Conservation (phyloP, 2,888 invertebrate genomes). For the Hofmannophila pseudospretella region DNA sequence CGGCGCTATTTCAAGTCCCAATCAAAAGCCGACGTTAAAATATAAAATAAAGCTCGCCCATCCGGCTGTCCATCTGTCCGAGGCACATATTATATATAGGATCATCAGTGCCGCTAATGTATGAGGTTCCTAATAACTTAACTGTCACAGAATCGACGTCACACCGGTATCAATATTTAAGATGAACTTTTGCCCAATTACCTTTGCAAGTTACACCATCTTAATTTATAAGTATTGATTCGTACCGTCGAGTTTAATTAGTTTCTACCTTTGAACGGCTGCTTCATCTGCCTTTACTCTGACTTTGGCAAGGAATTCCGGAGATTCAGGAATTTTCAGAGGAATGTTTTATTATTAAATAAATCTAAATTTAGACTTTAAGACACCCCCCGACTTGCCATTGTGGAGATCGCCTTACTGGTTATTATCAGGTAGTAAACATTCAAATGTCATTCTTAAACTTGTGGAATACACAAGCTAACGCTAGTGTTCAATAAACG, state of each 20-base stretch:
- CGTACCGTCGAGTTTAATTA: slow-evolving; percentile 65
- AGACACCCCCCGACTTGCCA: no score
- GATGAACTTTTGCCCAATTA: slow-evolving; percentile 66
- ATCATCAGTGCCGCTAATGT: no score
- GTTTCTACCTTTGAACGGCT: slow-evolving; percentile 57
- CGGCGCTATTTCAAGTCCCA: no score
- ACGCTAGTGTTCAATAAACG: not conserved
- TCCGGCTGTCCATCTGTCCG: not conserved
- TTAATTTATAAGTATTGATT: slow-evolving; percentile 73
- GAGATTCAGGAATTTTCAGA: not conserved
- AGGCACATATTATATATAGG: no score
- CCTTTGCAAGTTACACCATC: slow-evolving; percentile 64
- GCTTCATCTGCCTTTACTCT: slow-evolving; percentile 63
- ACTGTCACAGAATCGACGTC: slow-evolving; percentile 23
- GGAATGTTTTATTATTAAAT: slow-evolving; percentile 16
- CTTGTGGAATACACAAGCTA: no score
- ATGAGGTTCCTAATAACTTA: slow-evolving; percentile 8
- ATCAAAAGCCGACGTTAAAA: no score
- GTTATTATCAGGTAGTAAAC: no score
- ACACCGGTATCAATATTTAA: slow-evolving; percentile 59
- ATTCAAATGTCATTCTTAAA: no score
- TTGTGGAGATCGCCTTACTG: no score
- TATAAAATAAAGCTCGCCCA: no score
- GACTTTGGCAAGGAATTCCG: slow-evolving; percentile 7
- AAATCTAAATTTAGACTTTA: no score